Conservation (phyloP, 2,113 vertebrate species). For the Leptocoma aspasia region DNA sequence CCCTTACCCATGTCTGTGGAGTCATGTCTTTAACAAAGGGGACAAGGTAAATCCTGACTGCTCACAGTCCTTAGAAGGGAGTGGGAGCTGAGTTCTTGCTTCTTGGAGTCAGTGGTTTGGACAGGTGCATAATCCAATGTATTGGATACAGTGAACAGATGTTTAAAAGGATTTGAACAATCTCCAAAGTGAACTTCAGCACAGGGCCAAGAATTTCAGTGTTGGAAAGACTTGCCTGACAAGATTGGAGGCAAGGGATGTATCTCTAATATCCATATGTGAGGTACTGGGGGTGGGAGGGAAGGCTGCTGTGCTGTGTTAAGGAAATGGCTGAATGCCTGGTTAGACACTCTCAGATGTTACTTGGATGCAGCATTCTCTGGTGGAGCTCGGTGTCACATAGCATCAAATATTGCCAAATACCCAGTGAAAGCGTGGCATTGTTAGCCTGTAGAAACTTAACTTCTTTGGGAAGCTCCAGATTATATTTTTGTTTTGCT, state of each 20-base stretch:
- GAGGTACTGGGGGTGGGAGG: neutral
- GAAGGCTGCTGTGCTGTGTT: neutral
- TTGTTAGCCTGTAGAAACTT: neutral
- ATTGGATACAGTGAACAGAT: neutral
- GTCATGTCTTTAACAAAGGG: neutral
- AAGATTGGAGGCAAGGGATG: neutral
- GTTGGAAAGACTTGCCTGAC: neutral
- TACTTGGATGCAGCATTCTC: neutral
- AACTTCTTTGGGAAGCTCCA: neutral
- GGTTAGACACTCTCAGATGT: neutral
- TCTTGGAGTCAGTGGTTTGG: neutral
- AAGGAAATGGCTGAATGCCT: neutral
- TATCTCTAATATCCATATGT: neutral
- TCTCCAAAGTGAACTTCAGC: slow-evolving; percentile 23
- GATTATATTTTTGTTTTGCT: neutral
- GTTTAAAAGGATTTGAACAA: neutral
- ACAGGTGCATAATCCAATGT: neutral
- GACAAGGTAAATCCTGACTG: neutral
- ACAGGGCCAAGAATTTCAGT: neutral
- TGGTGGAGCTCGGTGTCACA: neutral
- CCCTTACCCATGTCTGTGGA: neutral
- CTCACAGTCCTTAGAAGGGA: neutral
- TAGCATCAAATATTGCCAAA: neutral
- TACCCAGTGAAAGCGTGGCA: neutral
- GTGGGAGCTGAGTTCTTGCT: neutral